Evolutionary conservation across 2,113 vertebrate genomes (phyloP), one percentile per base, ranked within the genome.

Genomic region (Pangasianodon gigas): DNA sequence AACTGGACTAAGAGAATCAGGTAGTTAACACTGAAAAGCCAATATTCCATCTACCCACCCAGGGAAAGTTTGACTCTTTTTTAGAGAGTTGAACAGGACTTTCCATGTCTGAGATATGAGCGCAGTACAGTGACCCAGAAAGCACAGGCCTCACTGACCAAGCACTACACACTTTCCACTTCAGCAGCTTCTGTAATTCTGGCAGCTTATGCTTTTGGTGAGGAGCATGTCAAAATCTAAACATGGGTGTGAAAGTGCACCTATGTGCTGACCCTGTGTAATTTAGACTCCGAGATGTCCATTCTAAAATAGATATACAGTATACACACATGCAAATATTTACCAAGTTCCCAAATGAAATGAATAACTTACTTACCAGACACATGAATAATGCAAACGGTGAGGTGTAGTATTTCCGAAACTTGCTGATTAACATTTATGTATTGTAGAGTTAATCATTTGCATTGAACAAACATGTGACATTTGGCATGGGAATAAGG

Each of bases 391-490:
- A 74, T 60, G 32, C 54, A 79, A 62, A 62, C 51, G 26, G 32
- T 46, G 52, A 77, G 71, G 86, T 77, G n/a, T 75, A 87, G 86
- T 60, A 80, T 79, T 87, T 87, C 74, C 74, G 24, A 77, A 14
- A 60, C 74, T n/a, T 60, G 54, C 86, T 77, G 6, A 48, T 79
- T 32, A 89, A 62, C 29, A 62, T 77, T 84, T 41, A 56, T 46
- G 21, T 46, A n/a, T n/a, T 62, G 13, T 8, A 74, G 51, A 77
- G 52, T 87, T 54, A 75, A 79, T 62, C 54, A 79, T 87, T 87
- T 87, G 74, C 74, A 62, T 79, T 29, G 37, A 58, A 79, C 71
- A 79, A 79, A 87, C 14, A 4, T 77, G 74, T 60, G 74, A n/a
- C 74, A 58, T 80, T 46, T 54, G 21, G 52, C 21, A 56, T 56